Evolutionary conservation across 2,797 vertebrate genomes (phyloP).

Genomic region (Schizopygopsis malacanthus): DNA sequence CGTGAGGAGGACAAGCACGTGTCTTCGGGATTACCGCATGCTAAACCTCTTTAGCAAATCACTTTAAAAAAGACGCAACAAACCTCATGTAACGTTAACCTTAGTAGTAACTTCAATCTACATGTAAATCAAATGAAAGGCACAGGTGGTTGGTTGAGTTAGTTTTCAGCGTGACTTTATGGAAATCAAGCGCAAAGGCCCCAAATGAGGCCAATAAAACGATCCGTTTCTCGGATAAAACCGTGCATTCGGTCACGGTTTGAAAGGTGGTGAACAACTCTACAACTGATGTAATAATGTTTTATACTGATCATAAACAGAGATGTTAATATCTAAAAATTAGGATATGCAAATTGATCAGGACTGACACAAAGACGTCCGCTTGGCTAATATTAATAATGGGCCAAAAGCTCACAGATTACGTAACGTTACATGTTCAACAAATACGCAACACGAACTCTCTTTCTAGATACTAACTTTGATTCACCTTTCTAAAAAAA

Average conservation of each 20-base stretch:
- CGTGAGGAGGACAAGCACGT: conserved; percentile 10
- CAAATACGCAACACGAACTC: background rate
- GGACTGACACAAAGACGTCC: conserved; percentile 19
- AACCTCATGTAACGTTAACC: background rate
- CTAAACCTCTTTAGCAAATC: conserved; percentile 29
- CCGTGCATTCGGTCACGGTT: background rate
- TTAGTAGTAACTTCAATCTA: background rate
- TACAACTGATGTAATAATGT: background rate
- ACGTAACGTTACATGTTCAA: background rate
- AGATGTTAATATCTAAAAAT: background rate
- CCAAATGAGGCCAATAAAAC: background rate
- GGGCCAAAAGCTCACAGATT: background rate
- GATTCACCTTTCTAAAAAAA: background rate
- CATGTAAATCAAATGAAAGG: background rate
- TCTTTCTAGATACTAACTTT: no score
- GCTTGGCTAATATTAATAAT: background rate
- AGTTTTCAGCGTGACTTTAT: background rate
- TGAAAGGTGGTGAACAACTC: background rate
- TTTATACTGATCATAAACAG: background rate
- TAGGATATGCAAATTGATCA: background rate
- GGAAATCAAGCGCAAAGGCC: conserved; percentile 11
- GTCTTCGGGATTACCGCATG: background rate
- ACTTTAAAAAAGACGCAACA: conserved; percentile 8
- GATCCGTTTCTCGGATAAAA: no score
- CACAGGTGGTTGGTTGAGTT: background rate